phyloP scores from a whole-genome alignment of 2,797 vertebrate species.

The Coendou prehensilis region DNA sequence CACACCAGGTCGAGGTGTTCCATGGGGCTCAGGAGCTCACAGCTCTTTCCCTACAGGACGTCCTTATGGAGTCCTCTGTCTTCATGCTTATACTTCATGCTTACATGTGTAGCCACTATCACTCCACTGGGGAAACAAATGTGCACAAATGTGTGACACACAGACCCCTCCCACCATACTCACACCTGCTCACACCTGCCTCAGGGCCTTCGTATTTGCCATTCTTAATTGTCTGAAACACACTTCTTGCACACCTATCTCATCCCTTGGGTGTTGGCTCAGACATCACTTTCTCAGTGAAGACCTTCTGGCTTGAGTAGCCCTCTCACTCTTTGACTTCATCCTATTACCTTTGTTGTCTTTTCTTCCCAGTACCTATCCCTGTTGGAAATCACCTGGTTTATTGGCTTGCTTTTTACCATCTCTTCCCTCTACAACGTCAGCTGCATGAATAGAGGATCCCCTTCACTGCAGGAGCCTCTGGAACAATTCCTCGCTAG shows the following conservation, averaged over 20 bases:
- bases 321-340: not conserved
- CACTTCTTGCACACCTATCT: not conserved
- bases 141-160: not conserved
- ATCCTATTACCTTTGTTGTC: too few relatives aligned
- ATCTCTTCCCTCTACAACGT: not conserved
- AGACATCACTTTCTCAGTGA: slow-evolving; percentile 8
- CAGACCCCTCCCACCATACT: not conserved
- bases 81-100: not conserved
- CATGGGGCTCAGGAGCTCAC: not conserved
- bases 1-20: not conserved
- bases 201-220: slow-evolving; percentile 21
- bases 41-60: not conserved
- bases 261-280: not conserved
- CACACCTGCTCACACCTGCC: not conserved
- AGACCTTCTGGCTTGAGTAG: not conserved
- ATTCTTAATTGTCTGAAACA: not conserved
- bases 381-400: not conserved
- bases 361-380: not conserved
- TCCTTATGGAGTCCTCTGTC: not conserved
- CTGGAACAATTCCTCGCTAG: not conserved
- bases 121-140: not conserved
- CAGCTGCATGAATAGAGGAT: not conserved
- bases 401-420: not conserved
- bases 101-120: not conserved
- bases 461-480: not conserved